Evolutionary conservation across 2,888 invertebrate genomes (phyloP), one percentile per base, ranked within the genome.

Genomic region (Fabriciana adippe): DNA sequence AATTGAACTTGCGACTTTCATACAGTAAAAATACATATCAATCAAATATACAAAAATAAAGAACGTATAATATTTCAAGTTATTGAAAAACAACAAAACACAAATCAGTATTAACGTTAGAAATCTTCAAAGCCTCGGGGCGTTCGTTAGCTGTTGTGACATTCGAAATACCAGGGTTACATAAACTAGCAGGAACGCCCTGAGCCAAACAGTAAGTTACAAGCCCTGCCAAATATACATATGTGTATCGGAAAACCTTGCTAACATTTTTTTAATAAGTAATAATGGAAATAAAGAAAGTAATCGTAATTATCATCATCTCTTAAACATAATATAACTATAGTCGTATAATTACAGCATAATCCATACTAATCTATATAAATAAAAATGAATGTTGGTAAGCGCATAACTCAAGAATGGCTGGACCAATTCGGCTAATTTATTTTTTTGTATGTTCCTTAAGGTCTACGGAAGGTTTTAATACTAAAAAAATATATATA

Each of bases 91-190:
- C 31, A 13, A 45, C 57, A 54, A 35, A 26, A 18, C 47, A 59
- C 54, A 65, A 59, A 66, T 66, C 59, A 54, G n/a, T 54, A 60
- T 60, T 60, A 53, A 60, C 60, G 60, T 66, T 54, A 41, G 60
- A 66, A 66, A 66, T 66, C 55, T 66, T 65, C 59, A 47, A 60
- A 60, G 59, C 66, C 60, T 48, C 48, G 55, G 59, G 45, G 26
- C 54, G 59, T 59, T 66, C 66, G 66, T 60, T 66, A 66, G 60
- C 47, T 54, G 53, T 53, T 61, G 60, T 60, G 66, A 61, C 66
- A 66, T 54, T 50, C 55, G 48, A 66, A 60, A 61, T 61, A 66
- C 55, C 55, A 61, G 59, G 65, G 61, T 66, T 61, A 66, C 60
- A 41, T 66, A 66, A 66, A 48, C 66, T 54, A 18, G 55, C 47